A percentile compares a stretch with the other conserved stretches of the same genome.
Evolutionary conservation across 2,113 vertebrate genomes (phyloP).

Genomic region (Nansenia antarctica): DNA sequence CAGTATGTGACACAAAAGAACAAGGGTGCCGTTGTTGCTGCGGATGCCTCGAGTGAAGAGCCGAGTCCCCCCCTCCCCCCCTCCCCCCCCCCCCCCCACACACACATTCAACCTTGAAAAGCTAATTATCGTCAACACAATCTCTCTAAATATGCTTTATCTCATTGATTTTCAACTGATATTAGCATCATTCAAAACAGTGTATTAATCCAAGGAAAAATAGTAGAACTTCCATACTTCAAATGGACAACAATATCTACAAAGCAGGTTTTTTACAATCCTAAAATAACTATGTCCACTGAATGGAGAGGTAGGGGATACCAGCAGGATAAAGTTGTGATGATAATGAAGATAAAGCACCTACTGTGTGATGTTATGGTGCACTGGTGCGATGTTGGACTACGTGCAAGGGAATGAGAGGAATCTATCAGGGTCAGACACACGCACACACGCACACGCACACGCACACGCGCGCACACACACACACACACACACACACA

Average conservation of each 20-base stretch:
- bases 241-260: constrained; percentile 18
- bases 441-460: too few relatives aligned
- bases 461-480: too few relatives aligned
- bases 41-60: background rate
- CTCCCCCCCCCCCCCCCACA: background rate
- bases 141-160: background rate
- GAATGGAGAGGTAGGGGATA: background rate
- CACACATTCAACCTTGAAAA: constrained; percentile 7
- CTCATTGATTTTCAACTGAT: background rate
- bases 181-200: constrained; percentile 9
- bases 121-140: background rate
- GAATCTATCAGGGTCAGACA: constrained; percentile 18
- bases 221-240: background rate
- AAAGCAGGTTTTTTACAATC: constrained; percentile 16
- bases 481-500: too few relatives aligned
- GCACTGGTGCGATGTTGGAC: background rate
- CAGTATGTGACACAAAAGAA: background rate
- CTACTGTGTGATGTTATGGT: background rate
- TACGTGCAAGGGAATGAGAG: constrained; percentile 16
- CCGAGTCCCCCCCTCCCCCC: background rate
- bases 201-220: constrained; percentile 10
- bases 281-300: constrained; percentile 4
- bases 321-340: background rate
- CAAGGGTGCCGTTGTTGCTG: background rate
- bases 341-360: constrained; percentile 2